Conservation (phyloP, 2,888 invertebrate species). For the Actias luna region DNA sequence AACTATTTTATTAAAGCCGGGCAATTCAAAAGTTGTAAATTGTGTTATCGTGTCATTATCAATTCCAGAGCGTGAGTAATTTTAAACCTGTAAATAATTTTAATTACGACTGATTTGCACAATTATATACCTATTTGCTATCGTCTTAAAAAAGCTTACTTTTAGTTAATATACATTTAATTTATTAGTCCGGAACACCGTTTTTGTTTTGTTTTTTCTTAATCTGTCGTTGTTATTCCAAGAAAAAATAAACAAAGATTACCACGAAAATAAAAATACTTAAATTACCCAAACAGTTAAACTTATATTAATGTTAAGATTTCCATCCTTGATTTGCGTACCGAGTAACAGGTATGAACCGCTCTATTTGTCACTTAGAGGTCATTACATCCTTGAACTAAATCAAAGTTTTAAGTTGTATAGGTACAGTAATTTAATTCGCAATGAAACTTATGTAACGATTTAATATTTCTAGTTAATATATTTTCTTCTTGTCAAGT, state of each 20-base stretch:
- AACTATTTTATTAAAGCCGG: not conserved
- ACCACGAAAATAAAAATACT: too few species aligned
- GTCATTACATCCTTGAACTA: not conserved
- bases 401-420: not conserved
- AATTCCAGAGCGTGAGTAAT: not conserved
- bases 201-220: too few species aligned
- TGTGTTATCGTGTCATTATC: not conserved
- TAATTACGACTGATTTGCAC: not conserved
- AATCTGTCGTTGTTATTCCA: too few species aligned
- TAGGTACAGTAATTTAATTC: not conserved
- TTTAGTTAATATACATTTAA: too few species aligned
- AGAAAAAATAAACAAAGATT: too few species aligned
- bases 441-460: too few species aligned
- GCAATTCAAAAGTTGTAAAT: not conserved
- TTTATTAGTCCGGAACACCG: too few species aligned
- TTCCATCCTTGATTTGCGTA: not conserved
- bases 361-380: conserved; percentile 3
- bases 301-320: not conserved
- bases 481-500: too few species aligned
- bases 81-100: not conserved
- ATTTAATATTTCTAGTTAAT: too few species aligned
- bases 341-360: not conserved
- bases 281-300: not conserved
- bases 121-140: too few species aligned
- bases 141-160: too few species aligned